phyloP scores from a whole-genome alignment of 1,140 invertebrate genomes.

The Zaprionus nigranus region DNA sequence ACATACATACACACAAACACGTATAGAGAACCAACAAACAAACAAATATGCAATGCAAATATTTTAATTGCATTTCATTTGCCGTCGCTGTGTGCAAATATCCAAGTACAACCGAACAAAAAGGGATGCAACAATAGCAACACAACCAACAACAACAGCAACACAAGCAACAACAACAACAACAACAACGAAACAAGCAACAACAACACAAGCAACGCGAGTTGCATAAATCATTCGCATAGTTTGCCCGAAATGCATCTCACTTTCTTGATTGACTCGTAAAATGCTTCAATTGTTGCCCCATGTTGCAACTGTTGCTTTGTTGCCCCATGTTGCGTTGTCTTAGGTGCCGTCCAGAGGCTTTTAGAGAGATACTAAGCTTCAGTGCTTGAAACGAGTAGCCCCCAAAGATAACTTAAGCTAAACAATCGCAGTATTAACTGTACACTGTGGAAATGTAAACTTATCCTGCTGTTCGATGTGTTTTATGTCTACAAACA shows the following conservation, averaged over 20 bases:
- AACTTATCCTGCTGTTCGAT: slow-evolving; percentile 47
- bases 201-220: background rate
- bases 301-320: slow-evolving; percentile 6
- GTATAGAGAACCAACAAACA: slow-evolving; percentile 25
- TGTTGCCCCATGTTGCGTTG: slow-evolving; percentile 58
- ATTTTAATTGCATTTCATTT: slow-evolving; percentile 78
- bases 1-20: slow-evolving; percentile 27
- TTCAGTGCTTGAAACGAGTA: slow-evolving; percentile 41
- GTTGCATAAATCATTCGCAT: slow-evolving; percentile 72
- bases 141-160: slow-evolving; percentile 24
- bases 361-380: slow-evolving; percentile 74
- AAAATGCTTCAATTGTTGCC: slow-evolving; percentile 1
- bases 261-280: slow-evolving; percentile 14
- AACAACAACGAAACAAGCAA: background rate
- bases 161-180: background rate
- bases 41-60: slow-evolving; percentile 64
- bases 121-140: slow-evolving; percentile 42
- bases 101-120: slow-evolving; percentile 37
- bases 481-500: slow-evolving; percentile 50
- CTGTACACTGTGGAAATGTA: slow-evolving; percentile 23
- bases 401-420: slow-evolving; percentile 10
- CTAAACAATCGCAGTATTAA: slow-evolving; percentile 11
- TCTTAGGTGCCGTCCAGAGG: slow-evolving; percentile 83
- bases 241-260: background rate
- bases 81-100: slow-evolving; percentile 41